These are phyloP conservation scores for Alethe diademata DNA, from an alignment of 2,113 vertebrate species.

Conservation along the genomic window DNA sequence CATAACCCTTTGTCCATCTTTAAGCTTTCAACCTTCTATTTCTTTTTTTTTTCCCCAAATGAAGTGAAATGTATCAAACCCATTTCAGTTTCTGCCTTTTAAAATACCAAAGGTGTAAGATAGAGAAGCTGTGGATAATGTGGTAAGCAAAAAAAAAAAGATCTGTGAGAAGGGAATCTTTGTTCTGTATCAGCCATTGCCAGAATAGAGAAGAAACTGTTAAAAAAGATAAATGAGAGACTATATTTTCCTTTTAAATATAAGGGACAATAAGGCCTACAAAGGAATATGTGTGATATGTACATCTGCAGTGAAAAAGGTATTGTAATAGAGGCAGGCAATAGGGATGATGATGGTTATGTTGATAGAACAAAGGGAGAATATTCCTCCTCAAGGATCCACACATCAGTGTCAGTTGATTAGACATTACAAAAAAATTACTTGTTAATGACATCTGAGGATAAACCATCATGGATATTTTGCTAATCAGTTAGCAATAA, in stretches of 20 bases:
- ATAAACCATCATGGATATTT: neutral
- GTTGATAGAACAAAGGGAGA: neutral
- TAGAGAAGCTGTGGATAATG: neutral
- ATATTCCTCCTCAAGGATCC: neutral
- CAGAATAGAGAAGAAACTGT: neutral
- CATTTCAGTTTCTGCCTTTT: conserved; percentile 24
- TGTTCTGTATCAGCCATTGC: neutral
- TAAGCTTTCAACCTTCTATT: conserved; percentile 2
- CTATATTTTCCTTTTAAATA: neutral
- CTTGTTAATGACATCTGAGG: neutral
- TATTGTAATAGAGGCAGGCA: neutral
- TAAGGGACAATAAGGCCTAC: neutral
- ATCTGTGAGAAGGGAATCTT: neutral
- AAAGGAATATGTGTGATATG: neutral
- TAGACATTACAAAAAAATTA: neutral
- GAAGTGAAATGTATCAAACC: conserved; percentile 35
- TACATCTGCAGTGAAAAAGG: neutral
- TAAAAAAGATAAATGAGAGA: neutral
- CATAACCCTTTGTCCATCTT: conserved; percentile 10
- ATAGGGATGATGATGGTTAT: neutral
- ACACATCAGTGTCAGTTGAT: neutral
- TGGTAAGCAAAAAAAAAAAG: neutral
- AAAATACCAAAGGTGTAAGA: conserved; percentile 2
- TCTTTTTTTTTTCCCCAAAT: neutral
- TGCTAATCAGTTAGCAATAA: neutral